Base-by-base conservation (phyloP, 2,797 vertebrate genomes). In the Periparus ater region DNA sequence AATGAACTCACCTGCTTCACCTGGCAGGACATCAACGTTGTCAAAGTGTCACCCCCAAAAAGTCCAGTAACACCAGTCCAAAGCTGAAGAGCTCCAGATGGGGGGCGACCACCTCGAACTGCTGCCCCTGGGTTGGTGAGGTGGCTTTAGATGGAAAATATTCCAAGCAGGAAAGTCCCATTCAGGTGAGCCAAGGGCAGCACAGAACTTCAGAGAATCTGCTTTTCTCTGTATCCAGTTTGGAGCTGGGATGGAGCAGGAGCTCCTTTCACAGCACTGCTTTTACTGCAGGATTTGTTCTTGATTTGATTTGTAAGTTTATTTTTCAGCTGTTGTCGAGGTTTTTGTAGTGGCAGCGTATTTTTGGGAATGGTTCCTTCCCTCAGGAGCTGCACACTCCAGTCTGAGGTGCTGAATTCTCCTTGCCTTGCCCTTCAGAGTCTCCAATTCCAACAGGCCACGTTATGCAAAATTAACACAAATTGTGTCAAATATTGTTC, bases 81-180 rank as follows among this genome's bases (percentile, higher is more conserved):
- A 22, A 82, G 30, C 13, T 51, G 55, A n/a, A 60, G 63, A 21
- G 17, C 47, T 54, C 65, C 8, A 47, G 25, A 27, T 70, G 72
- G 32, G 72, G 19, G 54, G n/a, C 45, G 34, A 2, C 47, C 36
- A 32, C 36, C 63, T 47, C 20, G 0, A 27, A 22, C 47, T 38
- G 22, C 3, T 27, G 7, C 9, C 10, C n/a, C 32, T 62, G n/a
- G 4, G 30, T 13, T 38, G 51, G 13, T 34, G 17, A n/a, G 45
- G 22, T 27, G 44, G 5, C 38, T 85, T 70, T 22, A 29, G 1
- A 0, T 10, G 44, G 87, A 36, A 92, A 32, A 48, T 13, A 66
- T 6, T 79, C 53, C 30, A 4, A 3, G 26, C 36, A 42, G 73
- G 67, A 81, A 58, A 7, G n/a, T 62, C 29, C 0, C 0, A 0